These are phyloP conservation scores for Anagrus nilaparvatae DNA, from an alignment of 1,140 invertebrate species.

Conservation along the genomic window DNA sequence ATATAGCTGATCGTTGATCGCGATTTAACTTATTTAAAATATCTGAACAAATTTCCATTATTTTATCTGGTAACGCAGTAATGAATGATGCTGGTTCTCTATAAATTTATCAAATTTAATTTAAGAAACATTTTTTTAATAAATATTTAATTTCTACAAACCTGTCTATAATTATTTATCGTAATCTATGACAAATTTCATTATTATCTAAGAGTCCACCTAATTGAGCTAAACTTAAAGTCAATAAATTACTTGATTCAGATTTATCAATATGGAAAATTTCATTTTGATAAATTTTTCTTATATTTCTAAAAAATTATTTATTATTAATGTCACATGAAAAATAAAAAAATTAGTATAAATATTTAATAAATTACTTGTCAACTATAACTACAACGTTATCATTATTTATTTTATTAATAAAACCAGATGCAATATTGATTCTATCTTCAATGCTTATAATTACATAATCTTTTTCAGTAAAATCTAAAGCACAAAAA, in stretches of 20 bases:
- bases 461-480: slow-evolving; percentile 42
- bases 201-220: slow-evolving; percentile 51
- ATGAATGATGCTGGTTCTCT: slow-evolving; percentile 44
- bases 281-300: slow-evolving; percentile 32
- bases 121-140: not conserved
- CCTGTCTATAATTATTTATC: slow-evolving; percentile 41
- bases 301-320: slow-evolving; percentile 48
- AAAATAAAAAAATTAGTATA: slow-evolving; percentile 5
- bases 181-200: slow-evolving; percentile 43
- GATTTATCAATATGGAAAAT: slow-evolving; percentile 56
- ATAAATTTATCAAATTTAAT: too few species aligned
- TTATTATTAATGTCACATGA: slow-evolving; percentile 17
- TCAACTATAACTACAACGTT: too few species aligned
- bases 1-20: slow-evolving; percentile 66
- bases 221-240: slow-evolving; percentile 54
- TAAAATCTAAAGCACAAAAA: slow-evolving; percentile 35
- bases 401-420: slow-evolving; percentile 36
- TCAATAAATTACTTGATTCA: slow-evolving; percentile 43
- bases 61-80: slow-evolving; percentile 41
- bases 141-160: slow-evolving; percentile 13
- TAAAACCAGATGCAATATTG: slow-evolving; percentile 43
- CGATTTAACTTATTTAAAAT: slow-evolving; percentile 63
- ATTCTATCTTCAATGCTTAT: slow-evolving; percentile 46
- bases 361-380: too few species aligned
- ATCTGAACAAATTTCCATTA: slow-evolving; percentile 35